Evolutionary conservation across 2,888 invertebrate genomes (phyloP).

Genomic region (Hydrotaea cyrtoneurina): DNA sequence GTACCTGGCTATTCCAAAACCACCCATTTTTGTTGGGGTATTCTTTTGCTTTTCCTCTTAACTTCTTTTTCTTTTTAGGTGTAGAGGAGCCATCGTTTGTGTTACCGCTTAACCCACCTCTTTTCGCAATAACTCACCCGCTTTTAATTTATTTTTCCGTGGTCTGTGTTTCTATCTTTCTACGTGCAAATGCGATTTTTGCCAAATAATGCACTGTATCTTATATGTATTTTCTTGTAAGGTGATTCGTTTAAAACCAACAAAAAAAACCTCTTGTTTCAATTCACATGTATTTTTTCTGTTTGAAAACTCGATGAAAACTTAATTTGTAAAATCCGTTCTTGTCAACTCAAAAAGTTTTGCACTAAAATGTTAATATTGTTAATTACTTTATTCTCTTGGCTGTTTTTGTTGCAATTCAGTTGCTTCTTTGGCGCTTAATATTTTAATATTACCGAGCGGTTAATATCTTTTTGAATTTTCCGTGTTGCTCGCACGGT

Average conservation of each 20-base stretch:
- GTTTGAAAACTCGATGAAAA: slow-evolving; percentile 55
- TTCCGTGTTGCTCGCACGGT: slow-evolving; percentile 62
- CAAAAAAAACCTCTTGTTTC: background rate
- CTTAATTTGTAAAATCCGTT: slow-evolving; percentile 32
- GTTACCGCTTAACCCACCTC: slow-evolving; percentile 46
- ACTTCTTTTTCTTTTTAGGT: background rate
- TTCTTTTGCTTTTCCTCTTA: background rate
- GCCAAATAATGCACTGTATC: slow-evolving; percentile 1
- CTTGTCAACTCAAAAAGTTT: slow-evolving; percentile 20
- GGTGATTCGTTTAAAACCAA: background rate
- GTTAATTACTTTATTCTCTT: slow-evolving; percentile 44
- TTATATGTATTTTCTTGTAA: background rate
- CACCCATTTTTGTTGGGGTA: background rate
- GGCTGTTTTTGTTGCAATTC: slow-evolving; percentile 28
- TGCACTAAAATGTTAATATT: slow-evolving; percentile 13
- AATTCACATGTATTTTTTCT: slow-evolving; percentile 48
- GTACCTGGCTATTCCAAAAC: background rate
- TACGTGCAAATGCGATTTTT: background rate
- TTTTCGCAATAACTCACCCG: slow-evolving; percentile 54
- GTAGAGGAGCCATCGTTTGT: background rate
- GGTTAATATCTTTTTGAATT: slow-evolving; percentile 50
- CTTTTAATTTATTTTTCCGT: background rate
- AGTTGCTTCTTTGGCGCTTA: slow-evolving; percentile 63
- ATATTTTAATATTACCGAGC: slow-evolving; percentile 62
- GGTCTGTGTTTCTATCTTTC: too few species aligned